Evolutionary conservation across 2,113 vertebrate species (phyloP).

Genomic region (Dicaeum eximium): DNA sequence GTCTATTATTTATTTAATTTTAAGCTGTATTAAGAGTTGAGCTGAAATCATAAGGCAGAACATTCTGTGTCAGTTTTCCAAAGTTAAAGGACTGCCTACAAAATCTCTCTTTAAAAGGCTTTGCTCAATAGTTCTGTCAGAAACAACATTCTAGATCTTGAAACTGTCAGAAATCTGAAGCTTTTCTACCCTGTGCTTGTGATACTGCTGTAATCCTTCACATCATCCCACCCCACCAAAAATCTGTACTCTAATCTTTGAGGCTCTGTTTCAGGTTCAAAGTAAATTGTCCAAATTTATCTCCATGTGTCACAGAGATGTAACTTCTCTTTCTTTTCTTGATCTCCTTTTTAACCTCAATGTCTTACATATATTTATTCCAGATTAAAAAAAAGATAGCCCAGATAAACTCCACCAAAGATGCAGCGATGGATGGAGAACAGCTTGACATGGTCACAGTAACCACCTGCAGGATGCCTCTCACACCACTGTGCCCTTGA

Average conservation of each 20-base stretch:
- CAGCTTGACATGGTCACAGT: background rate
- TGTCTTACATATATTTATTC: background rate
- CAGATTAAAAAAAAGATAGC: background rate
- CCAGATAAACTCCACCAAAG: background rate
- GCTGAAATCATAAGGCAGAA: background rate
- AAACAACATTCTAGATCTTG: background rate
- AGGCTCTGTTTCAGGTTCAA: background rate
- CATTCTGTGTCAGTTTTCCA: background rate
- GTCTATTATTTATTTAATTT: background rate
- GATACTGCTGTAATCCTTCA: background rate
- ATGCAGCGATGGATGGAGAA: background rate
- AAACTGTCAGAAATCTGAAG: background rate
- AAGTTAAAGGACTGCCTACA: background rate
- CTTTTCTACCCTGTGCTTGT: background rate
- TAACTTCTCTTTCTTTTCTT: background rate
- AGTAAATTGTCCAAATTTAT: background rate
- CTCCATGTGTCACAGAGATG: background rate
- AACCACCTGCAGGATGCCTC: background rate
- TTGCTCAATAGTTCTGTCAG: background rate
- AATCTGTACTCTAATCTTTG: background rate
- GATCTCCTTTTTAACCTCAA: background rate
- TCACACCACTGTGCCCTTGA: background rate
- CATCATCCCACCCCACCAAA: background rate
- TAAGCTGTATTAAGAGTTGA: background rate
- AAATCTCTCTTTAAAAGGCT: background rate